Evolutionary conservation across 1,140 invertebrate species (phyloP).

Genomic region (Drosophila persimilis): DNA sequence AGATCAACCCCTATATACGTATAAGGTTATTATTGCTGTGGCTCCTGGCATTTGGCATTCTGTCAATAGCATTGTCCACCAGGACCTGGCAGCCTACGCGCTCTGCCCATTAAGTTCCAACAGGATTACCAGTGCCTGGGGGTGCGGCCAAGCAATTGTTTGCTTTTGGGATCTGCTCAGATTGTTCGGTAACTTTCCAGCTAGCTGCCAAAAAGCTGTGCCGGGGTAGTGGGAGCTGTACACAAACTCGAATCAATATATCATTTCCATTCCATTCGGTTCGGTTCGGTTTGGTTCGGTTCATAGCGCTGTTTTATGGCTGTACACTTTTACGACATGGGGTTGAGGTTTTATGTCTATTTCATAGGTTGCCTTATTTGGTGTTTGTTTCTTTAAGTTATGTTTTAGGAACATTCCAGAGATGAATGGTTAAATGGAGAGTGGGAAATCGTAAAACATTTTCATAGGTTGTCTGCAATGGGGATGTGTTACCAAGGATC

Average conservation of each 20-base stretch:
- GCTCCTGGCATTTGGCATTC: conserved; percentile 39
- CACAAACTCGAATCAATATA: too few species aligned
- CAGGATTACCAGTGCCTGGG: conserved; percentile 59
- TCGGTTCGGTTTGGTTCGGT: too few species aligned
- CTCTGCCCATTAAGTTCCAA: conserved; percentile 55
- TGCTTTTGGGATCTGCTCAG: conserved; percentile 32
- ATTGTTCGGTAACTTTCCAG: conserved; percentile 6
- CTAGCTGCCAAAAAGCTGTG: conserved; percentile 26
- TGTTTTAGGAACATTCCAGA: background rate
- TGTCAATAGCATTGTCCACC: conserved; percentile 62
- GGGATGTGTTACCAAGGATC: too few species aligned
- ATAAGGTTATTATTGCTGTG: background rate
- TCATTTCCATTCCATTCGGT: too few species aligned
- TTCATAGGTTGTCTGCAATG: background rate
- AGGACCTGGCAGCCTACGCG: conserved; percentile 30
- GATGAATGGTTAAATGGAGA: background rate
- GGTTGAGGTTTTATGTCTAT: conserved; percentile 12
- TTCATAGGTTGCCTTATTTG: conserved; percentile 6
- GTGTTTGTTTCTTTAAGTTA: conserved; percentile 6
- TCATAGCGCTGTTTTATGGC: background rate
- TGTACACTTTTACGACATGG: background rate
- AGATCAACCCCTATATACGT: conserved; percentile 60
- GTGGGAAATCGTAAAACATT: background rate
- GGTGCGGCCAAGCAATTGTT: conserved; percentile 1
- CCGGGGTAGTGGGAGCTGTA: conserved; percentile 10